Percentiles rank a stretch among this genome's conserved stretches.
Evolutionary conservation across 2,113 vertebrate species (phyloP).

Genomic region (Meleagris gallopavo): DNA sequence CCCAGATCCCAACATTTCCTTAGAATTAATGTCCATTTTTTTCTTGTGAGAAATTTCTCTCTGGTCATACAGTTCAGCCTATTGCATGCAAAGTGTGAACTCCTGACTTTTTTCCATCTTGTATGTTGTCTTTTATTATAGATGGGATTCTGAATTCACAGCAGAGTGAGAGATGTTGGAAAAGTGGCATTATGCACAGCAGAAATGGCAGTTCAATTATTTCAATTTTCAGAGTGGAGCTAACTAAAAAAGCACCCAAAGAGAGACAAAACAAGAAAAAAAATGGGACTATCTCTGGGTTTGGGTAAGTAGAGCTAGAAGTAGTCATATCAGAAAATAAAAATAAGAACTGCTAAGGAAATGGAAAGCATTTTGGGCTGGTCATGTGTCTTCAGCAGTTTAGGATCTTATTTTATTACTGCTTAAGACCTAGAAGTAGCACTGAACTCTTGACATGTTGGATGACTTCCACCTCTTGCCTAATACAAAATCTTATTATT

Average conservation of each 20-base stretch:
- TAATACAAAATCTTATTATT: conserved; percentile 25
- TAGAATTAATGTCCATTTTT: background rate
- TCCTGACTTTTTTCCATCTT: background rate
- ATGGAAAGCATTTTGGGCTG: conserved; percentile 37
- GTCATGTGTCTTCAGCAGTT: conserved; percentile 56
- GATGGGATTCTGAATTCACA: background rate
- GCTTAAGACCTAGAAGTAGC: conserved; percentile 70
- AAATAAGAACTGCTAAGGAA: conserved; percentile 8
- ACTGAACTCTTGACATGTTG: conserved; percentile 61
- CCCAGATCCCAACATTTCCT: background rate
- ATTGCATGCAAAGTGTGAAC: background rate
- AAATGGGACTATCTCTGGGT: background rate
- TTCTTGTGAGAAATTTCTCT: background rate
- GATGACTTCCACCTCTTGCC: conserved; percentile 53
- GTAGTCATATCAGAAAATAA: background rate
- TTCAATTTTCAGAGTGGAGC: background rate
- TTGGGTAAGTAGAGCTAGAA: conserved; percentile 14
- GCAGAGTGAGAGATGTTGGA: background rate
- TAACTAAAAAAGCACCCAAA: background rate
- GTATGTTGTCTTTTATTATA: background rate
- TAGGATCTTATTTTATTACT: conserved; percentile 70
- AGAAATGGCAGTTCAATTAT: background rate
- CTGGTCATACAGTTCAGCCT: background rate
- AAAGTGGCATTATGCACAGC: background rate
- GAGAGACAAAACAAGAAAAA: background rate